Base-by-base conservation (phyloP, 2,797 vertebrate genomes). In the Oceanodroma leucorhoa region DNA sequence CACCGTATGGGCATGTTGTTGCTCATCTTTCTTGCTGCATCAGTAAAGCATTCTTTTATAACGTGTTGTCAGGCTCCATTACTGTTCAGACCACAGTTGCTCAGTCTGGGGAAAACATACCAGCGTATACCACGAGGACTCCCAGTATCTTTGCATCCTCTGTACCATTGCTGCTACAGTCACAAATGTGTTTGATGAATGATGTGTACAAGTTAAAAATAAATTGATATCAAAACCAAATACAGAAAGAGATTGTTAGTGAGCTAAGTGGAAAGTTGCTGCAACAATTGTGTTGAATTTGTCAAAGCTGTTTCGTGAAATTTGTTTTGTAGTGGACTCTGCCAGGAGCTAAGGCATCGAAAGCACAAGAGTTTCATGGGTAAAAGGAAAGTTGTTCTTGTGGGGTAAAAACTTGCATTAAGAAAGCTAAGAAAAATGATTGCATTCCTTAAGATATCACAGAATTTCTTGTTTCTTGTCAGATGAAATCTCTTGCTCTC, bases 1-100 rank as follows among this genome's bases (percentile, higher is more conserved):
- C 1, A 1, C 27, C 0, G 1, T 38, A 23, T 16, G 6, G 11
- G 19, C 0, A 1, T 0, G 0, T 20, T 65, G 22, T 18, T 60
- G 16, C 20, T 88, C 0, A 1, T 53, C 21, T 67, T 67, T 40
- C 53, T 51, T 43, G 9, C 18, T 72, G 2, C 9, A 24, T 36
- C 34, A 61, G 9, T 36, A 36, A 77, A 90, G 2, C 10, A 57
- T 20, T 53, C 5, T 6, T 84, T 88, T 30, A 32, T 4, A 43
- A 26, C 3, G 0, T 7, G 11, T n/a, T 61, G 22, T n/a, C 20
- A 65, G 48, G 14, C 14, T 81, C 7, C 13, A 2, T 73, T 48
- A 23, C 38, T 26, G 19, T 76, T 83, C 38, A 80, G 32, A 77
- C 16, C 38, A 45, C 4, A 53, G 29, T 17, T 80, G 3, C 23